Evolutionary conservation across 2,113 vertebrate genomes (phyloP).

Genomic region (Crypturellus undulatus): DNA sequence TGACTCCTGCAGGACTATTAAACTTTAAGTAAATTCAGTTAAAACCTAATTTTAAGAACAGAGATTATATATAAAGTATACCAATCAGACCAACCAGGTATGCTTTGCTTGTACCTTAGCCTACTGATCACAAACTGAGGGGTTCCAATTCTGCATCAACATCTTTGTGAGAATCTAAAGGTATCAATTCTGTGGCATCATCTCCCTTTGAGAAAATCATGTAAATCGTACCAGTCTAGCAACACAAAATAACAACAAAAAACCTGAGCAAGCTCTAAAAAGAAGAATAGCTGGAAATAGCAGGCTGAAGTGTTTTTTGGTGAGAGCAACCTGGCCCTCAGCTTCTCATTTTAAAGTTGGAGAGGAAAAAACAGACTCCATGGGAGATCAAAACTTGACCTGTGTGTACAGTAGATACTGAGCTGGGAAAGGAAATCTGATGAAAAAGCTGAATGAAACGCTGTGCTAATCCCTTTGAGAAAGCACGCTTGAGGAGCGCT

Average conservation of each 20-base stretch:
- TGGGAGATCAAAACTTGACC: slow-evolving; percentile 47
- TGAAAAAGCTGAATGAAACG: slow-evolving; percentile 76
- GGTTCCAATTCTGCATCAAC: background rate
- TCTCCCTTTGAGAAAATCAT: slow-evolving; percentile 3
- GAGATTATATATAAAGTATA: background rate
- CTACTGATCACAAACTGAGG: background rate
- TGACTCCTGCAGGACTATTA: background rate
- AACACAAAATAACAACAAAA: background rate
- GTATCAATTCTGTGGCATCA: background rate
- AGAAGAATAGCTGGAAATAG: slow-evolving; percentile 21
- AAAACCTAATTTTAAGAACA: background rate
- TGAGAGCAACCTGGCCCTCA: slow-evolving; percentile 11
- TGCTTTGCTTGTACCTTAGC: background rate
- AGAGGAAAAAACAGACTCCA: background rate
- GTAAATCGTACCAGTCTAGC: background rate
- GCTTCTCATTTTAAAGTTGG: background rate
- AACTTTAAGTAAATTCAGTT: background rate
- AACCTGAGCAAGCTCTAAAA: background rate
- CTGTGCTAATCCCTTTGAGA: slow-evolving; percentile 67
- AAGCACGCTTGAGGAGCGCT: slow-evolving; percentile 71
- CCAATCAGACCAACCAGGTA: background rate
- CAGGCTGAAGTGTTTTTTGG: background rate
- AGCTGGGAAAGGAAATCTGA: slow-evolving; percentile 58
- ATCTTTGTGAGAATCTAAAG: background rate
- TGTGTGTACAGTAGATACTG: slow-evolving; percentile 53